These are phyloP conservation scores for Pitta sordida DNA, from an alignment of 2,113 vertebrate species.

Conservation along the genomic window DNA sequence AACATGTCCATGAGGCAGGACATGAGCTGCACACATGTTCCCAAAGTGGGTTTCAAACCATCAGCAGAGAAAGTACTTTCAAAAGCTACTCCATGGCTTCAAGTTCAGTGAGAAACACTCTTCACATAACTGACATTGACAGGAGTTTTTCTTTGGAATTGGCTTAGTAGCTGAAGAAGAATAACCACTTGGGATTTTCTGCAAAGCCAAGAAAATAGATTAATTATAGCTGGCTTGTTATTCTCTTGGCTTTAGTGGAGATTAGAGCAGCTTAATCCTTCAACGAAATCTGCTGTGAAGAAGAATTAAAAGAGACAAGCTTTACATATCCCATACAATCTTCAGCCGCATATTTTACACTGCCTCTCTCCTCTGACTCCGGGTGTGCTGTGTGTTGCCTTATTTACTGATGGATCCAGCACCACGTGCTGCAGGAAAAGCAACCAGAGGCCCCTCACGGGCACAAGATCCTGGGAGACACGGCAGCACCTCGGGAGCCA, in stretches of 20 bases:
- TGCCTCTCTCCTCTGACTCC: background rate
- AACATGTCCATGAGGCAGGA: background rate
- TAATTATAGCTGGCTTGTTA: slow-evolving; percentile 24
- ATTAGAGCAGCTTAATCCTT: slow-evolving; percentile 31
- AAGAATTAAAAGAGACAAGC: background rate
- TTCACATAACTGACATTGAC: background rate
- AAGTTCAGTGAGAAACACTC: background rate
- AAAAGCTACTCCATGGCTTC: background rate
- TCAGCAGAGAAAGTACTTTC: background rate
- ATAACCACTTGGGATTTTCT: slow-evolving; percentile 30
- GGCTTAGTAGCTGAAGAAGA: slow-evolving; percentile 26
- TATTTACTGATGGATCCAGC: background rate
- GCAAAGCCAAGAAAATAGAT: slow-evolving; percentile 13
- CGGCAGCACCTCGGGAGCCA: fast-evolving
- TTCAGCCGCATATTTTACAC: background rate
- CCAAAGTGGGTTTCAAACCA: background rate
- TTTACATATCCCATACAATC: background rate
- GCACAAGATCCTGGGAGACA: background rate
- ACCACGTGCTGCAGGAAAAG: background rate
- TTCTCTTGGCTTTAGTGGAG: slow-evolving; percentile 19
- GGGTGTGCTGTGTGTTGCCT: background rate
- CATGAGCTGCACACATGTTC: background rate
- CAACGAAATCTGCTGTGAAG: background rate
- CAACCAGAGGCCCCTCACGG: fast-evolving
- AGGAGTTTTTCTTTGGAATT: slow-evolving; percentile 25